Base-by-base conservation (phyloP, 2,888 invertebrate genomes). In the Xylocampa areola region DNA sequence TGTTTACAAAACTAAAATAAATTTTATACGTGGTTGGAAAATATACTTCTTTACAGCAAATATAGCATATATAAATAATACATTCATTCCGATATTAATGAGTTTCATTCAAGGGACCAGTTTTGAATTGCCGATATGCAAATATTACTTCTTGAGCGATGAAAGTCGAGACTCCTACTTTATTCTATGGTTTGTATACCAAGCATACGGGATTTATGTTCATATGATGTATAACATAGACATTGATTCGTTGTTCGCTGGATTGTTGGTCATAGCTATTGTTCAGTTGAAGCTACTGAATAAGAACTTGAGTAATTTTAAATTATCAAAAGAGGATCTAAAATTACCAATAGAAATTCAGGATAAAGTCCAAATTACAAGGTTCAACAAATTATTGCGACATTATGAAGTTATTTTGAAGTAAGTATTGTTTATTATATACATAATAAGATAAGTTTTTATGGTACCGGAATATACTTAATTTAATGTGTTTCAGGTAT, bases 201-300 rank as follows among this genome's bases (percentile, higher is more conserved):
- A 91, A 66, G 76, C 85, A 1, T 35, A 85, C 11, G 88, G 89
- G 0, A 86, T 91, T 62, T 91, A 85, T 43, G 84, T 80, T 0
- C 90, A 92, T 48, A 88, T 92, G 92, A 82, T 76, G 44, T 91
- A 87, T 47, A 90, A 90, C 52, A 73, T 86, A 0, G 86, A 81
- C 30, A 73, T 85, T 2, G 92, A 92, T 72, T 69, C 86, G 0
- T 83, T 92, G 43, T 83, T 86, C 8, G 79, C 83, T 51, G 92
- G 92, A 0, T 50, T 91, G 5, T 61, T 92, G 16, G 27, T 81
- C 0, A 74, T 84, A 58, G 81, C 84, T n/a, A 77, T 89, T 43
- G 74, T 62, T 4, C 91, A 91, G 48, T 61, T 91, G 8, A 82
- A 79, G 61, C 54, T 88, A 1, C 48, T 92, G 0, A 84, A 86